These are phyloP conservation scores for Ricordea florida DNA, from an alignment of 92 coral and sea anemone genomes.

Conservation along the genomic window DNA sequence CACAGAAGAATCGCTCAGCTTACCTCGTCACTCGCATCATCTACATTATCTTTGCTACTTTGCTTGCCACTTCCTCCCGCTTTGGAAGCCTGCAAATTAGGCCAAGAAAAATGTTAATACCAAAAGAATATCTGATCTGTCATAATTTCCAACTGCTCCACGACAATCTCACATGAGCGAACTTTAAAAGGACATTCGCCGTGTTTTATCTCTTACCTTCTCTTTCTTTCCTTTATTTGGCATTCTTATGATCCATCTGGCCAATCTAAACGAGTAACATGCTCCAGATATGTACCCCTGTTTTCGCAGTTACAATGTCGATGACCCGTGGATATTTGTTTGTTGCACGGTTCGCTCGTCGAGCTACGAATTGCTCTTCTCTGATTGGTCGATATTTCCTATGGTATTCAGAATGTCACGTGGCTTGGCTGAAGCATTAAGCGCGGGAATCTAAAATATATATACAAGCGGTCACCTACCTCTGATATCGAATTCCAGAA, in stretches of 20 bases:
- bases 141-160: neutral
- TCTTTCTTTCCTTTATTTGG: constrained; percentile 96
- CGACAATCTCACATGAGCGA: neutral
- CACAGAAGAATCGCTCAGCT: constrained; percentile 9
- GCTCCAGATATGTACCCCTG: neutral
- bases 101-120: constrained; percentile 38
- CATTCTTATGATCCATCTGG: constrained; percentile 64
- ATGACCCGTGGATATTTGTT: neutral
- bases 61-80: constrained; percentile 76
- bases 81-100: constrained; percentile 72
- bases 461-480: too few relatives aligned
- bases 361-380: constrained; percentile 18
- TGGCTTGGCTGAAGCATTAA: constrained; percentile 34
- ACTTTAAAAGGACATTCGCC: neutral
- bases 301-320: constrained; percentile 5
- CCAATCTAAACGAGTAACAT: constrained; percentile 18
- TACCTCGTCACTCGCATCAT: constrained; percentile 75
- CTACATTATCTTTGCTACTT: constrained; percentile 76
- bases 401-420: constrained; percentile 32
- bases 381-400: constrained; percentile 65
- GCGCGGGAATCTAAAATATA: constrained; percentile 39
- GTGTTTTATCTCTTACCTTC: constrained; percentile 65
- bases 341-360: constrained; percentile 8
- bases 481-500: too few relatives aligned
- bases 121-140: constrained; percentile 10